phyloP scores from a whole-genome alignment of 2,888 invertebrate species.

The Nymphalis polychloros region DNA sequence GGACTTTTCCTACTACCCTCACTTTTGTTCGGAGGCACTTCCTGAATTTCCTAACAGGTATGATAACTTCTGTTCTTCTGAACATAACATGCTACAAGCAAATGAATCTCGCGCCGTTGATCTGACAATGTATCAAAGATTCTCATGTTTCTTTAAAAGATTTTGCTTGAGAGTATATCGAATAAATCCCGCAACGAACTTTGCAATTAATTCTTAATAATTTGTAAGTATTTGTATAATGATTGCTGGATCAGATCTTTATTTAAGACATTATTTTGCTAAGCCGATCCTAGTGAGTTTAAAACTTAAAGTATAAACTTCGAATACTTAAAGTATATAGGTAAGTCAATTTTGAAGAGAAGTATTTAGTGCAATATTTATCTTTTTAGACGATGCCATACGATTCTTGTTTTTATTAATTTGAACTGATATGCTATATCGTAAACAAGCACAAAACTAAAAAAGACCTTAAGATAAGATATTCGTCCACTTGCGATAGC shows the following conservation, averaged over 20 bases:
- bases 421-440: no score
- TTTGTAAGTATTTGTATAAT: constrained; percentile 9
- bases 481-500: no score
- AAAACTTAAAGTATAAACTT: no score
- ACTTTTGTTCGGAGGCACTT: constrained; percentile 88
- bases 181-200: constrained; percentile 49
- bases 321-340: no score
- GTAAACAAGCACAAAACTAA: no score
- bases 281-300: not conserved
- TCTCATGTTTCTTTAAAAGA: constrained; percentile 68
- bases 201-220: constrained; percentile 28
- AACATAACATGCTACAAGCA: constrained; percentile 43
- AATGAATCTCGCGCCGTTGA: constrained; percentile 66
- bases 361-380: no score
- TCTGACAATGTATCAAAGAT: constrained; percentile 67
- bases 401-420: no score
- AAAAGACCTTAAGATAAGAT: no score
- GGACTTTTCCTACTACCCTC: constrained; percentile 86
- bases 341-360: no score
- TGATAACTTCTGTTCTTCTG: constrained; percentile 61
- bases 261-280: not conserved
- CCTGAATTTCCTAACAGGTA: constrained; percentile 76
- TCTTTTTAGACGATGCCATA: no score
- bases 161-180: constrained; percentile 73
- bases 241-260: not conserved